A percentile compares a stretch with the other conserved stretches of the same genome.
phyloP scores from a whole-genome alignment of 2,888 invertebrate genomes.

The Microctonus aethiopoides region DNA sequence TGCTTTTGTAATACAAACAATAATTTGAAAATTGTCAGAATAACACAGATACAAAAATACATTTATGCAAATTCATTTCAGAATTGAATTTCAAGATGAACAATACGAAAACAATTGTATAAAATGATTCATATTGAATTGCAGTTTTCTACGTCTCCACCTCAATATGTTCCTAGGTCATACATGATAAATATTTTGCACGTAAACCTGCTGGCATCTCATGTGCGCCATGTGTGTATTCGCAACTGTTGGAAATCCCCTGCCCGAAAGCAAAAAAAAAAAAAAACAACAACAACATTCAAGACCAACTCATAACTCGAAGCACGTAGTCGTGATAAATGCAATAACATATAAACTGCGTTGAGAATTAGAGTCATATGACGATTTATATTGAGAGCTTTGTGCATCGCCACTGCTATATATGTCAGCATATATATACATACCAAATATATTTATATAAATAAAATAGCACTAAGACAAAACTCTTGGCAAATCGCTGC shows the following conservation, averaged over 20 bases:
- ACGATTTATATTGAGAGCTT: conserved; percentile 61
- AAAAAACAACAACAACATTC: background rate
- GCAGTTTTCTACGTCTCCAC: background rate
- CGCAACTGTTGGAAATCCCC: conserved; percentile 33
- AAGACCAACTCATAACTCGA: conserved; percentile 43
- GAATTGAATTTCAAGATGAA: background rate
- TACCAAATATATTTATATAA: background rate
- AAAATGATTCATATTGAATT: conserved; percentile 15
- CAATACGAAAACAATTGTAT: conserved; percentile 4
- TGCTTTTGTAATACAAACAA: background rate
- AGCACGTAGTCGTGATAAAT: conserved; percentile 63
- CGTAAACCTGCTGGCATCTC: conserved; percentile 47
- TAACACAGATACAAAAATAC: background rate
- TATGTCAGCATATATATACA: background rate
- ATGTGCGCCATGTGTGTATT: conserved; percentile 45
- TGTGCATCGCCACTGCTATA: background rate
- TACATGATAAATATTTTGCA: conserved; percentile 23
- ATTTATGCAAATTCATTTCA: background rate
- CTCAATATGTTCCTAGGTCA: background rate
- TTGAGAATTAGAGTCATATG: conserved; percentile 61
- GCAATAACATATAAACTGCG: conserved; percentile 64
- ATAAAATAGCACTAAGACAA: background rate
- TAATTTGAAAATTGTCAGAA: background rate
- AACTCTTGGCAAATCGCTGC: conserved; percentile 20
- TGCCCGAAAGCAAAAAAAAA: too few species aligned